Evolutionary conservation across 2,797 vertebrate genomes (phyloP), one percentile per base, ranked within the genome.

Genomic region (Pangasius macronema): DNA sequence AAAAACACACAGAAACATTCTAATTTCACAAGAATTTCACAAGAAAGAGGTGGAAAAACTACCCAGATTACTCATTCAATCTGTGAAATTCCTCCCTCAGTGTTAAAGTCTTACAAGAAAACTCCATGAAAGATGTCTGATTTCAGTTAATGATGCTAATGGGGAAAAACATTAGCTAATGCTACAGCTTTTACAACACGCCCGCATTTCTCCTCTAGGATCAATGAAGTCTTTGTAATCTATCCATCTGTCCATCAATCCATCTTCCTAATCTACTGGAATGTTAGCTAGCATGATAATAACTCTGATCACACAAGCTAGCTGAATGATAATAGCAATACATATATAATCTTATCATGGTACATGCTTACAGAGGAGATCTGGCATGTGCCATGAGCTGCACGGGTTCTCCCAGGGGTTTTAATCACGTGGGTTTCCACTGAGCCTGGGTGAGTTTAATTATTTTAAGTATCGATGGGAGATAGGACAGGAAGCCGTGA

Each of bases 391-490:
- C 82, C 27, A 13, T 3, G 70, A 27, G 77, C 63, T 5, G 33
- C 75, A 86, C 20, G 22, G 88, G 59, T 88, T 89, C 84, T 87
- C 82, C 85, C 72, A 89, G 90, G 85, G 84, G 91, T 42, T 63
- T 27, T 30, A n/a, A 46, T 63, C 91, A 93, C 89, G 88, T 90
- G 90, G 91, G 88, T 94, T 93, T 93, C 92, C 93, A 95, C 94
- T 20, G 92, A 93, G 89, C 89, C 63, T 57, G 67, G 86, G 76
- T 85, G 36, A 51, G 81, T 92, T 92, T 95, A 96, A 96, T 96
- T 96, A 96, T 95, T 93, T 94, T 57, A 88, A 76, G 79, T 80
- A 96, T 96, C 90, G 95, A 96, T 94, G 91, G 83, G 65, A 76
- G 79, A 87, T 63, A 59, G 55, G 84, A 85, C 72, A 88, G 77